phyloP scores from a whole-genome alignment of 2,888 invertebrate genomes.

The Napeogenes inachia region DNA sequence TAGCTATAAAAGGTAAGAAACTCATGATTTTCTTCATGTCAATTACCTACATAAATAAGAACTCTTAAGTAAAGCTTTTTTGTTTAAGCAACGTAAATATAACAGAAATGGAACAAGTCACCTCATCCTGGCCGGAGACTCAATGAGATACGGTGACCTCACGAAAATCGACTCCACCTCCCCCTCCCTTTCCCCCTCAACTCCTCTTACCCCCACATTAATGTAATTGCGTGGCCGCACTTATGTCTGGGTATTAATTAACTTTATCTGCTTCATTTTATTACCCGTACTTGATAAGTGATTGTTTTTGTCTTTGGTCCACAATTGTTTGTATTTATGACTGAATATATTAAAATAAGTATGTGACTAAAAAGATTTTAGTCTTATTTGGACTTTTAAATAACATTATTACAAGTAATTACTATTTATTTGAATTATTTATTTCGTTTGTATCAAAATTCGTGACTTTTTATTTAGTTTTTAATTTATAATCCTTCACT shows the following conservation, averaged over 20 bases:
- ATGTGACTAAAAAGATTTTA: too few relatives aligned
- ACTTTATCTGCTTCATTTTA: constrained; percentile 49
- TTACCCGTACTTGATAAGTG: constrained; percentile 27
- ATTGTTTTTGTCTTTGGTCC: constrained; percentile 2
- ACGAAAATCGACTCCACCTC: constrained; percentile 51
- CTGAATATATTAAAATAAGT: not conserved
- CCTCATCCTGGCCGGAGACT: constrained; percentile 29
- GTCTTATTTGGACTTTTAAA: too few relatives aligned
- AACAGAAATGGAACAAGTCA: constrained; percentile 5
- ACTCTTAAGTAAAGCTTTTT: not conserved
- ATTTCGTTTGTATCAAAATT: too few relatives aligned
- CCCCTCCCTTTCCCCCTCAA: constrained; percentile 40
- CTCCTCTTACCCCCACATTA: constrained; percentile 45
- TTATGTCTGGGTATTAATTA: constrained; percentile 44
- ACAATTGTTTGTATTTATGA: not conserved
- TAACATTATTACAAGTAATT: too few relatives aligned
- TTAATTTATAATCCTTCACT: too few relatives aligned
- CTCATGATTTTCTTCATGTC: too few relatives aligned
- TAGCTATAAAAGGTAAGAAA: too few relatives aligned
- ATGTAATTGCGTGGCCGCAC: constrained; percentile 51
- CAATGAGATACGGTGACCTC: constrained; percentile 70
- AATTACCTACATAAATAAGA: too few relatives aligned
- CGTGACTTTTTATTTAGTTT: too few relatives aligned
- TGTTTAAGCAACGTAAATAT: not conserved
- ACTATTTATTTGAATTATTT: too few relatives aligned